Evolutionary conservation across 2,113 vertebrate genomes (phyloP), one percentile per base, ranked within the genome.

Genomic region (Cephalopterus ornatus): DNA sequence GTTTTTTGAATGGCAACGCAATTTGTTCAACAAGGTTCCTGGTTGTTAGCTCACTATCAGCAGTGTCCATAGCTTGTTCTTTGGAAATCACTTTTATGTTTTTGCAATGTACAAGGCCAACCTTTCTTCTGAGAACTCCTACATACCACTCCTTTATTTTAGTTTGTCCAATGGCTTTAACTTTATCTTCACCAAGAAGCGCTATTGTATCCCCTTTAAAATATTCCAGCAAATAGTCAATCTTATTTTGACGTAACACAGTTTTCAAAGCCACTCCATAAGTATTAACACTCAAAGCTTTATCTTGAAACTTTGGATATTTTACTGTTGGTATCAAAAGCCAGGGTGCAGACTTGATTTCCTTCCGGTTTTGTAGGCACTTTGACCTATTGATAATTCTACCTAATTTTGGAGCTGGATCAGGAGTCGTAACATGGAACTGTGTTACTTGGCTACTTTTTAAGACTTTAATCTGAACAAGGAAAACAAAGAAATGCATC

Each of bases 91-190:
- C 81, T 96, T 99, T 99, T 79, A 99, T 11, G 24, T 99, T 99
- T 98, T 98, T 99, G 95, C 98, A 99, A 42, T 99, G 99, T 47
- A 99, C 96, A 72, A 99, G 98, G 78, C 99, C 99, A 49, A 99
- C 97, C 77, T 98, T 99, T 68, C 97, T 99, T 95, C 99, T 97
- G 53, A 99, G 98, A 91, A 99, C 98, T 52, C 98, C 99, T 12
- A 99, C 98, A 5, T 99, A 99, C 99, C 99, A 99, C 66, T 99
- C 99, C 95, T 99, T 99, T 24, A 98, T 97, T 97, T 99, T 99
- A n/a, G 97, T 98, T 89, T 99, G 99, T 26, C 99, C 99, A 32
- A 99, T 98, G 61, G 98, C 99, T 97, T 97, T 99, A n/a, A 99
- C 97, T 8, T 98, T 99, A 32, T 98, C 98, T 97, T 98, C 98